phyloP scores from a whole-genome alignment of 2,797 vertebrate genomes.

The Acanthurus leucopareius region DNA sequence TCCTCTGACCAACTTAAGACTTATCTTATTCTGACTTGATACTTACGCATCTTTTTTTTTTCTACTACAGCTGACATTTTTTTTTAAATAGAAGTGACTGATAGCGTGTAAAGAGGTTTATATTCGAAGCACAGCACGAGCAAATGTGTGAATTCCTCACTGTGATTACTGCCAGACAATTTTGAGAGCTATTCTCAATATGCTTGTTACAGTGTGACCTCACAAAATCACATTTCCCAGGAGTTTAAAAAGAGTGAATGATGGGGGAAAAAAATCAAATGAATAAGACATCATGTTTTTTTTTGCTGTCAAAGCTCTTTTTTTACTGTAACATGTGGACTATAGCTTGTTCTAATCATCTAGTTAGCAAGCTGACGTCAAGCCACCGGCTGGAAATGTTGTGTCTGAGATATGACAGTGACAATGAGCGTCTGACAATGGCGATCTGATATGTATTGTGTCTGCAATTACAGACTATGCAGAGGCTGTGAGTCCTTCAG shows the following conservation, averaged over 20 bases:
- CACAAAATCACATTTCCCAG: constrained; percentile 23
- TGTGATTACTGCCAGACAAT: constrained; percentile 53
- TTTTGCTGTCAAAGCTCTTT: background rate
- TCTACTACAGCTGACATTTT: constrained; percentile 33
- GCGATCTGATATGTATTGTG: constrained; percentile 46
- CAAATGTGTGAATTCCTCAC: constrained; percentile 54
- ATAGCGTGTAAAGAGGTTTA: constrained; percentile 52
- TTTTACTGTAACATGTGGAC: background rate
- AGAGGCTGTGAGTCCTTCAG: constrained; percentile 9
- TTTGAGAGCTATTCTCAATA: constrained; percentile 41
- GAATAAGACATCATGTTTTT: constrained; percentile 14
- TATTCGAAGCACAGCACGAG: constrained; percentile 32
- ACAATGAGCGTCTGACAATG: constrained; percentile 44
- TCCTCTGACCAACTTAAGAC: constrained; percentile 15
- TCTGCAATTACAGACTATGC: constrained; percentile 19
- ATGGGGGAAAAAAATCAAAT: background rate
- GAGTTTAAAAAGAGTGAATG: background rate
- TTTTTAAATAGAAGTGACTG: constrained; percentile 28
- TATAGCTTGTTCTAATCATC: background rate
- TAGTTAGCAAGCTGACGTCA: constrained; percentile 21
- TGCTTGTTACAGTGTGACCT: constrained; percentile 42
- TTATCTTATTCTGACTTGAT: constrained; percentile 36
- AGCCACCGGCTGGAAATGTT: constrained; percentile 34
- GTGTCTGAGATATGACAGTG: constrained; percentile 53
- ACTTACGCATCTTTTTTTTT: constrained; percentile 9